Conservation (phyloP, 2,797 vertebrate species). For the Channallabes apus region DNA sequence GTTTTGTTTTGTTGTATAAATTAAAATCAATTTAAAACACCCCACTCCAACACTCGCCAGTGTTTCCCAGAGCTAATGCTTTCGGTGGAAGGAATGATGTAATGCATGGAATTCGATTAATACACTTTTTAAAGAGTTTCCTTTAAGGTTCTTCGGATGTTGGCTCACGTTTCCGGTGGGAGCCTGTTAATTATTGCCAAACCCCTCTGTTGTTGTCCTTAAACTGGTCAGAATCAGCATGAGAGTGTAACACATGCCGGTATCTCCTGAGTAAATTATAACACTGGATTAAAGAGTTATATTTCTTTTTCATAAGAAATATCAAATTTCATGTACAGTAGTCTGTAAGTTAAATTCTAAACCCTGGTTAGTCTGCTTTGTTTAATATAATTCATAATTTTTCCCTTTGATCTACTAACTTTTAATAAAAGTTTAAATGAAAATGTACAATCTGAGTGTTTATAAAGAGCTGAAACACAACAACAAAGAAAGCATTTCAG, state of each 20-base stretch:
- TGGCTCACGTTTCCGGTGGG: neutral
- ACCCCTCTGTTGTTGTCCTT: neutral
- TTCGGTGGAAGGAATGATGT: no score
- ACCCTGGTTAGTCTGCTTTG: neutral
- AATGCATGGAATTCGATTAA: no score
- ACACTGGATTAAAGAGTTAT: neutral
- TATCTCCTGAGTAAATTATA: neutral
- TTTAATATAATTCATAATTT: neutral
- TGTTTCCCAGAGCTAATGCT: no score
- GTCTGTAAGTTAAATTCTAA: neutral
- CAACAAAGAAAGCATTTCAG: conserved; percentile 11
- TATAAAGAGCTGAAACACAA: neutral
- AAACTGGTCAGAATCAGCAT: neutral
- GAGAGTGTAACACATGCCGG: neutral
- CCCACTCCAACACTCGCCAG: no score
- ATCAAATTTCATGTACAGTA: neutral
- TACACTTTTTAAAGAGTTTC: no score
- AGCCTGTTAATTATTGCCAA: neutral
- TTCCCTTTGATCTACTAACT: neutral
- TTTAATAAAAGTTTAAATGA: neutral
- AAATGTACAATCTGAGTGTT: neutral
- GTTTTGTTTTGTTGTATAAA: no score
- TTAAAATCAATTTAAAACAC: no score
- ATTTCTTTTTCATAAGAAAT: neutral
- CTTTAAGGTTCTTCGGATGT: no score